Conservation (phyloP, 2,888 invertebrate species). For the Tholera decimalis region DNA sequence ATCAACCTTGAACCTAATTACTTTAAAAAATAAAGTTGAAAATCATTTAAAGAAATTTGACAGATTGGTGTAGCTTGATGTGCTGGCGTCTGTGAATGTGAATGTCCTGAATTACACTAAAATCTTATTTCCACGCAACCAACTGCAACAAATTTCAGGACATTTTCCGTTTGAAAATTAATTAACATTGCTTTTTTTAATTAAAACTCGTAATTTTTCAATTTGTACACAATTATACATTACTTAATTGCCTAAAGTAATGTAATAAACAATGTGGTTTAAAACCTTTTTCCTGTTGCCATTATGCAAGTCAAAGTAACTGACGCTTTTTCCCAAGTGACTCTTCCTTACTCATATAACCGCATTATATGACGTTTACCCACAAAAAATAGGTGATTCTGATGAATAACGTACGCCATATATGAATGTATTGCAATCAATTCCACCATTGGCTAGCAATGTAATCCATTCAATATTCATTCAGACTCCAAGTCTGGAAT, state of each 20-base stretch:
- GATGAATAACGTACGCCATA: background rate
- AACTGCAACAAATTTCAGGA: too few relatives aligned
- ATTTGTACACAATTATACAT: slow-evolving; percentile 8
- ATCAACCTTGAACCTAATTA: too few relatives aligned
- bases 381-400: background rate
- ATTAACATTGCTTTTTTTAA: slow-evolving; percentile 4
- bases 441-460: background rate
- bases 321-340: slow-evolving; percentile 22
- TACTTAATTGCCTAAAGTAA: background rate
- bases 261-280: background rate
- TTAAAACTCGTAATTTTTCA: slow-evolving; percentile 9
- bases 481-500: too few relatives aligned
- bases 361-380: slow-evolving; percentile 21
- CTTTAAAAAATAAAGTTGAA: too few relatives aligned
- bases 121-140: too few relatives aligned
- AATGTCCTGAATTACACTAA: too few relatives aligned
- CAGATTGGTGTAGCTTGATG: too few relatives aligned
- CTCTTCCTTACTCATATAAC: slow-evolving; percentile 29
- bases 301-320: slow-evolving; percentile 19
- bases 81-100: too few relatives aligned
- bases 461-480: too few relatives aligned
- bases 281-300: slow-evolving; percentile 23
- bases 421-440: background rate
- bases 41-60: too few relatives aligned
- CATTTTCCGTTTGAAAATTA: too few relatives aligned